phyloP scores from a whole-genome alignment of 2,888 invertebrate genomes.

The Agrochola circellaris region DNA sequence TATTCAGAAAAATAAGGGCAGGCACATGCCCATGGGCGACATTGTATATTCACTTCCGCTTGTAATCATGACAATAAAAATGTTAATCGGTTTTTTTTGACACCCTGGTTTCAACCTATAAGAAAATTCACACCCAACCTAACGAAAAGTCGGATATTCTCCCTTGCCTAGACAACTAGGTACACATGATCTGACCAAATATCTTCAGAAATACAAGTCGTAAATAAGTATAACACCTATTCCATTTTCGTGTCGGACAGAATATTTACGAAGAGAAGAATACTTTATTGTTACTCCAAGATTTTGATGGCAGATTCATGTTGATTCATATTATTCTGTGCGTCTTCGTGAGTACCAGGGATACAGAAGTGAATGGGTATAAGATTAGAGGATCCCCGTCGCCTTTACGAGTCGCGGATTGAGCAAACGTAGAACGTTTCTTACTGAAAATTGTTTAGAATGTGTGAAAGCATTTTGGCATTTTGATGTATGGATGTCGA shows the following conservation, averaged over 20 bases:
- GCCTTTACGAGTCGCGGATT: slow-evolving; percentile 30
- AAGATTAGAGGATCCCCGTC: slow-evolving; percentile 20
- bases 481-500: neutral
- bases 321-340: slow-evolving; percentile 46
- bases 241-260: slow-evolving; percentile 51
- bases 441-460: slow-evolving; percentile 16
- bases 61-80: neutral
- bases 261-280: slow-evolving; percentile 52
- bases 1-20: no score
- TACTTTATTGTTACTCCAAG: slow-evolving; percentile 39
- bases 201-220: slow-evolving; percentile 34
- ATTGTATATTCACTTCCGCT: neutral
- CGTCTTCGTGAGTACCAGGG: slow-evolving; percentile 35
- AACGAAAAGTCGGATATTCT: neutral
- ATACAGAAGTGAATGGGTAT: slow-evolving; percentile 22
- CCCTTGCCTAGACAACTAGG: neutral
- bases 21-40: no score
- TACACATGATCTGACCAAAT: slow-evolving; percentile 27
- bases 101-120: no score
- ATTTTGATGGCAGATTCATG: slow-evolving; percentile 50
- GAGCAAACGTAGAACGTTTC: slow-evolving; percentile 2
- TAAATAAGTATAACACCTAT: slow-evolving; percentile 58
- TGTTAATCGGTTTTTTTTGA: no score
- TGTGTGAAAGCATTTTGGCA: neutral
- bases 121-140: neutral